Evolutionary conservation across 2,888 invertebrate species (phyloP).

Genomic region (Neoascia interrupta): DNA sequence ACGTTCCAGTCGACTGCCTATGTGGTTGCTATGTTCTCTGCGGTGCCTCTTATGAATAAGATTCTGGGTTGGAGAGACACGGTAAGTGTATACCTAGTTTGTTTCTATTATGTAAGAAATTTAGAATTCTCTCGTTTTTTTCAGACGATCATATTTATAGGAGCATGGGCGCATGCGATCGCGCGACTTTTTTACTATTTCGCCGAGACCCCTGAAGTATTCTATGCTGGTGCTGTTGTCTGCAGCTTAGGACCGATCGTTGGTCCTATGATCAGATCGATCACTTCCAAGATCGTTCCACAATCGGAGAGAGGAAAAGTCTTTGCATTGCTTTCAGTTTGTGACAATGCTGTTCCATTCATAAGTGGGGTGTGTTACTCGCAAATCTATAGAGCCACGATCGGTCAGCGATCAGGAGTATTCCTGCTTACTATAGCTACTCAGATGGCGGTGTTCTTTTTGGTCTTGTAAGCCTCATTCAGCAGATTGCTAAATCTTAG

Average conservation of each 20-base stretch:
- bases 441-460: slow-evolving; percentile 84
- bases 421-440: slow-evolving; percentile 87
- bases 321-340: slow-evolving; percentile 88
- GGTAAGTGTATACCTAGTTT: slow-evolving; percentile 75
- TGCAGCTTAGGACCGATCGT: slow-evolving; percentile 89
- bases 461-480: slow-evolving; percentile 87
- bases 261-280: slow-evolving; percentile 89
- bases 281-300: slow-evolving; percentile 89
- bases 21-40: slow-evolving; percentile 85
- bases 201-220: slow-evolving; percentile 81
- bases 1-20: slow-evolving; percentile 87
- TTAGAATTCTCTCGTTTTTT: slow-evolving; percentile 29
- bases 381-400: slow-evolving; percentile 85
- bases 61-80: slow-evolving; percentile 85
- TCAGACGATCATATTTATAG: slow-evolving; percentile 86
- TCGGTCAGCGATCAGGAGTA: slow-evolving; percentile 82
- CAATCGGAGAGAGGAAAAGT: slow-evolving; percentile 88
- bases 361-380: slow-evolving; percentile 87
- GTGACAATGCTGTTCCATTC: slow-evolving; percentile 89
- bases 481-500: no score
- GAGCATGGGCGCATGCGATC: slow-evolving; percentile 85
- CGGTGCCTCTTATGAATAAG: slow-evolving; percentile 87
- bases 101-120: not conserved
- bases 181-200: slow-evolving; percentile 86
- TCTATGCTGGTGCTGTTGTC: slow-evolving; percentile 87